These are phyloP conservation scores for Aptenodytes patagonicus DNA, from an alignment of 2,113 vertebrate species.

Conservation along the genomic window DNA sequence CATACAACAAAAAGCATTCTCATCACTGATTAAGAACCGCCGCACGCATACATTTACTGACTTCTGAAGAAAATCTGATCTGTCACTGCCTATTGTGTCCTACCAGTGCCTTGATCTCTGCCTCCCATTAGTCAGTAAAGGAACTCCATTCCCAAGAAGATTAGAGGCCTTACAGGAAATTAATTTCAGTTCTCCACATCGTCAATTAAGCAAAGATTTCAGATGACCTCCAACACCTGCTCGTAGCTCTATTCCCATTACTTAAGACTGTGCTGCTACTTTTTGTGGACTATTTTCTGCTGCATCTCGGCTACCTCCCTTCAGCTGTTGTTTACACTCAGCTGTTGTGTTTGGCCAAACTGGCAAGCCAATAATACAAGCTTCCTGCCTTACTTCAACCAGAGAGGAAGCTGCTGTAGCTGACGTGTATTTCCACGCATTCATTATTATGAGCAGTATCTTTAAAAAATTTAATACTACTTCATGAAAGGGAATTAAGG, in stretches of 20 bases:
- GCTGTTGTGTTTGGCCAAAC: not conserved
- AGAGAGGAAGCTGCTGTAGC: slow-evolving; percentile 4
- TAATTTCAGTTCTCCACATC: not conserved
- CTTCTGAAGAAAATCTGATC: not conserved
- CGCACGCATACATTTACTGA: not conserved
- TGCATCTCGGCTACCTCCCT: not conserved
- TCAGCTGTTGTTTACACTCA: not conserved
- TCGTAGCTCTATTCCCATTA: not conserved
- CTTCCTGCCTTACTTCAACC: slow-evolving; percentile 33
- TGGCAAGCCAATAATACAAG: not conserved
- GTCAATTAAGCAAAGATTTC: not conserved
- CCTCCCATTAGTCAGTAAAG: not conserved
- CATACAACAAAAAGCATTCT: not conserved
- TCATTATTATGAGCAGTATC: not conserved
- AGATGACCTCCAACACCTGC: not conserved
- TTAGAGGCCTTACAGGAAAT: slow-evolving; percentile 18
- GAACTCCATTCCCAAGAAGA: not conserved
- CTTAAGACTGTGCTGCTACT: not conserved
- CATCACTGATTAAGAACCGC: not conserved
- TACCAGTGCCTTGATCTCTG: not conserved
- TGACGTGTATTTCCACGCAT: slow-evolving; percentile 43
- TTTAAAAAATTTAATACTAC: not conserved
- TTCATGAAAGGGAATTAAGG: not conserved
- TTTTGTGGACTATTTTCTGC: not conserved
- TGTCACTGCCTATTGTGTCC: not conserved